A percentile compares a stretch with the other conserved stretches of the same genome.
These are phyloP conservation scores for Philhelius pedissequus DNA, from an alignment of 2,888 invertebrate species.

Conservation along the genomic window DNA sequence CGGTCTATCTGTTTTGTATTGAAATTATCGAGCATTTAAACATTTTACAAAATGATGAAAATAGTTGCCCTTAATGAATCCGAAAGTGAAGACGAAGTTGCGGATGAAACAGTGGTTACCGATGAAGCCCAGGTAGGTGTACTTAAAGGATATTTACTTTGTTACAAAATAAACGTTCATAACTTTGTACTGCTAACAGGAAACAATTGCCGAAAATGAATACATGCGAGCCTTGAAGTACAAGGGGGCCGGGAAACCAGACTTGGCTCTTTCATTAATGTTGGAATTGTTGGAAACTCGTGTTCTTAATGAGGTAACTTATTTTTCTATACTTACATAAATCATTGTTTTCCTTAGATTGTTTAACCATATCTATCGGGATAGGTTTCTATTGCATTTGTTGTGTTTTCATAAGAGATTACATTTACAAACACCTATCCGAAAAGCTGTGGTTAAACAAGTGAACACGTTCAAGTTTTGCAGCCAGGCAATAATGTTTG, in stretches of 20 bases:
- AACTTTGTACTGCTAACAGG: constrained; percentile 39
- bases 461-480: neutral
- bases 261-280: constrained; percentile 68
- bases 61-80: constrained; percentile 71
- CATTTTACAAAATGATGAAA: constrained; percentile 67
- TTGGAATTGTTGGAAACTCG: constrained; percentile 69
- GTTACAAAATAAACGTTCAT: neutral
- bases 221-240: constrained; percentile 71
- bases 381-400: neutral
- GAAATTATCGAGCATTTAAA: no score
- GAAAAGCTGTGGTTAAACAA: neutral
- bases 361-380: neutral
- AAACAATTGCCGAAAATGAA: constrained; percentile 71
- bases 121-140: constrained; percentile 70
- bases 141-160: neutral
- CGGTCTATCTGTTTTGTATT: no score
- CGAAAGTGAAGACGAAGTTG: constrained; percentile 55
- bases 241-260: constrained; percentile 69
- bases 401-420: neutral
- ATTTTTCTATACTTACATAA: no score
- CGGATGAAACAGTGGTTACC: constrained; percentile 66
- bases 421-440: neutral
- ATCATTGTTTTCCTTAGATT: neutral
- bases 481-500: neutral
- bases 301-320: constrained; percentile 70